Evolutionary conservation across 2,888 invertebrate species (phyloP).

Genomic region (Automeris io): DNA sequence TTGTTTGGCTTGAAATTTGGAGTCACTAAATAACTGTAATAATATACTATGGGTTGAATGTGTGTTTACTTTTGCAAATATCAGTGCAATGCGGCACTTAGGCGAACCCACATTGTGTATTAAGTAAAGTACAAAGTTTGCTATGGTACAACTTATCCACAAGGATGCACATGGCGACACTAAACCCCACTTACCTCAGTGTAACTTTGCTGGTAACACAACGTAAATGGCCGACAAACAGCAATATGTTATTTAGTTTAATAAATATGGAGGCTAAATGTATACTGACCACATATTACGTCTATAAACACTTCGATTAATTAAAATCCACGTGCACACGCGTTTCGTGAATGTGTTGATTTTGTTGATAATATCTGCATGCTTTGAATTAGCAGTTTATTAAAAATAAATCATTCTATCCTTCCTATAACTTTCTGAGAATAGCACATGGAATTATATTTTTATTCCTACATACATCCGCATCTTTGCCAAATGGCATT

Average conservation of each 20-base stretch:
- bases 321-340: neutral
- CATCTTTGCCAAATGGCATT: too few relatives aligned
- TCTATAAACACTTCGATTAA: conserved; percentile 8
- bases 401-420: too few relatives aligned
- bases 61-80: too few relatives aligned
- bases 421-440: too few relatives aligned
- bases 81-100: conserved; percentile 28
- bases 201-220: conserved; percentile 53
- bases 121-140: conserved; percentile 55
- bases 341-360: neutral
- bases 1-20: too few relatives aligned
- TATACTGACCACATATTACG: conserved; percentile 10
- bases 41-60: too few relatives aligned
- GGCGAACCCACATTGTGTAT: conserved; percentile 23
- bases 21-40: too few relatives aligned
- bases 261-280: conserved; percentile 25
- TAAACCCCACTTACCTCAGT: conserved; percentile 53
- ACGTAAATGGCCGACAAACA: conserved; percentile 34
- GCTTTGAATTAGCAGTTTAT: neutral
- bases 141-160: conserved; percentile 53
- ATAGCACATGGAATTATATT: too few relatives aligned
- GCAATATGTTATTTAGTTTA: conserved; percentile 40
- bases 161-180: conserved; percentile 55
- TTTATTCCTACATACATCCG: too few relatives aligned
- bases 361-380: neutral